Conservation (phyloP, 2,888 invertebrate species). For the Gerris lacustris region DNA sequence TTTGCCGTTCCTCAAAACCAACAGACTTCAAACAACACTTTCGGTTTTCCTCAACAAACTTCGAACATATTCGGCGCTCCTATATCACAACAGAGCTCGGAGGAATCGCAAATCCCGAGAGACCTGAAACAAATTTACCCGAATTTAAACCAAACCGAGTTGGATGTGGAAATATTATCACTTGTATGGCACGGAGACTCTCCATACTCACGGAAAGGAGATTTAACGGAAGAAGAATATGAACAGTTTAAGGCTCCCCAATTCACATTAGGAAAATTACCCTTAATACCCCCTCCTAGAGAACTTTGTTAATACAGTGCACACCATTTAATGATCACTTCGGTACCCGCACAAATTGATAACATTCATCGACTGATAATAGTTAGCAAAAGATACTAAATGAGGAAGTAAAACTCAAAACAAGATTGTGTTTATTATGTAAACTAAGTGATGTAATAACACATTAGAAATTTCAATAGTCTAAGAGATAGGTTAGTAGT, state of each 20-base stretch:
- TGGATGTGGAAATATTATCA: not conserved
- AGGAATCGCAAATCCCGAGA: not conserved
- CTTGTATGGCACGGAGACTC: not conserved
- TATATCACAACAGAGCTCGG: not conserved
- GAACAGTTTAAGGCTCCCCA: conserved; percentile 23
- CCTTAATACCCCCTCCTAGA: conserved; percentile 22
- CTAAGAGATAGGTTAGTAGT: no score
- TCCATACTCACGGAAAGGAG: conserved; percentile 18
- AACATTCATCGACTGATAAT: no score
- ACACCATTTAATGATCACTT: not conserved
- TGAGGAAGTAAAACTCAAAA: no score
- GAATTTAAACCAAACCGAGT: not conserved
- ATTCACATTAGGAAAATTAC: conserved; percentile 21
- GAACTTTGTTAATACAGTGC: conserved; percentile 20
- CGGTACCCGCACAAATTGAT: no score
- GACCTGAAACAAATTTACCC: not conserved
- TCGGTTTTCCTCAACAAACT: not conserved
- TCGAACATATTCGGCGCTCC: not conserved
- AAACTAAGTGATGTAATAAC: no score
- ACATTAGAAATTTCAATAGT: no score
- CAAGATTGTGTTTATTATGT: no score
- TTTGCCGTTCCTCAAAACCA: not conserved
- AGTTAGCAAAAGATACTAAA: no score
- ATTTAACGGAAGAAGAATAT: conserved; percentile 19
- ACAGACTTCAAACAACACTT: not conserved